Conservation (phyloP, 1,140 invertebrate genomes). For the Meloidogyne floridensis region DNA sequence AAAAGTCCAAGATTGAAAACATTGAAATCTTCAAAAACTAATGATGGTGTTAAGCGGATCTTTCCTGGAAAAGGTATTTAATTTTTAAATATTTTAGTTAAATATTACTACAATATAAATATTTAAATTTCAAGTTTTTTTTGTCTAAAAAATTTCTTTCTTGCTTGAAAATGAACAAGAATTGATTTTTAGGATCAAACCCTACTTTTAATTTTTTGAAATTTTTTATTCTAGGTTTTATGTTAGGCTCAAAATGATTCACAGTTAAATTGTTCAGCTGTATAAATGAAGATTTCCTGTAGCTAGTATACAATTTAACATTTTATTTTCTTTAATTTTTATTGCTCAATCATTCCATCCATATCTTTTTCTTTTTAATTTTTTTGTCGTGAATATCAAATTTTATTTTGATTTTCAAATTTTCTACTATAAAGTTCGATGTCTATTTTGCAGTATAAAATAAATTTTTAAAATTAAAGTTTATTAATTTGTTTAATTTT, state of each 20-base stretch:
- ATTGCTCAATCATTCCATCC: not conserved
- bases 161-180: too few species aligned
- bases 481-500: not conserved
- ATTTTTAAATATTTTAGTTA: not conserved
- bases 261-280: not conserved
- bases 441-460: too few species aligned
- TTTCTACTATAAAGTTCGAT: too few species aligned
- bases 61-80: constrained; percentile 1
- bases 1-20: not conserved
- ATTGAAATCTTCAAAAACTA: not conserved
- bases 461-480: too few species aligned
- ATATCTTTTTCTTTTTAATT: not conserved
- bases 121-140: too few species aligned
- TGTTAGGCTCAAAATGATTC: not conserved
- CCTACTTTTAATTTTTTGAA: not conserved
- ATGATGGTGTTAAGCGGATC: not conserved
- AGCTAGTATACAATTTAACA: not conserved
- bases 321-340: not conserved
- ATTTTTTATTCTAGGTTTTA: not conserved
- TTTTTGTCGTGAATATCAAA: not conserved
- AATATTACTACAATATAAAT: too few species aligned
- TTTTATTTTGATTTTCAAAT: too few species aligned
- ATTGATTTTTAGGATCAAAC: too few species aligned
- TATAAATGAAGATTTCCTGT: not conserved
- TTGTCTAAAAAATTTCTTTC: too few species aligned